Percentiles rank a stretch among this genome's conserved stretches.
Evolutionary conservation across 2,113 vertebrate species (phyloP).

Genomic region (Ardeotis arabs): DNA sequence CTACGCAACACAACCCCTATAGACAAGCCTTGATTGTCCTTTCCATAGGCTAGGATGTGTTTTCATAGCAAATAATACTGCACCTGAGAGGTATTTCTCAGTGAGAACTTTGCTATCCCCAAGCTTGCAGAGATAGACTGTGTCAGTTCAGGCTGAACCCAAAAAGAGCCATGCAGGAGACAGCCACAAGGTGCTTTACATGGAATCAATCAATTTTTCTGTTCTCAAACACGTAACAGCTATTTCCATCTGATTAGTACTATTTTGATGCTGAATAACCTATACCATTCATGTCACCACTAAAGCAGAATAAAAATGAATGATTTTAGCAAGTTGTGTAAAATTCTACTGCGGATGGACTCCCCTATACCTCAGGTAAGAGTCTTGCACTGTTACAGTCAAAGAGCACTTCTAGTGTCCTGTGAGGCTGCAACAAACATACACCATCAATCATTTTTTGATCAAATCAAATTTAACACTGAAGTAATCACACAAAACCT

Average conservation of each 20-base stretch:
- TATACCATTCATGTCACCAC: background rate
- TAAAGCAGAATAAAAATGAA: background rate
- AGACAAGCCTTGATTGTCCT: background rate
- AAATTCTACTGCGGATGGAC: background rate
- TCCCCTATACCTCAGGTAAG: background rate
- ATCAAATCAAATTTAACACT: background rate
- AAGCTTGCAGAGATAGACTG: background rate
- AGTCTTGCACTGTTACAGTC: background rate
- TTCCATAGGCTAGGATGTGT: background rate
- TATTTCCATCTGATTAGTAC: background rate
- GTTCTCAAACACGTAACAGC: background rate
- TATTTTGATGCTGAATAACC: background rate
- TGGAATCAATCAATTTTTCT: accelerated
- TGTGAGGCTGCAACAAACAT: background rate
- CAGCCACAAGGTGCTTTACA: background rate
- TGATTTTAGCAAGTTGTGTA: background rate
- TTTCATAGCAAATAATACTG: background rate
- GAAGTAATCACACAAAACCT: background rate
- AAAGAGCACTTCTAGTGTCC: background rate
- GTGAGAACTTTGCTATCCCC: background rate
- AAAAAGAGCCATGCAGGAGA: background rate
- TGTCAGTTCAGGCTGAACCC: background rate
- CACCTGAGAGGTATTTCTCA: background rate
- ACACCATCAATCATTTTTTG: background rate
- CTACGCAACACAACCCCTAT: background rate